Conservation (phyloP, 2,113 vertebrate genomes). For the Pomatorhinus ruficollis region DNA sequence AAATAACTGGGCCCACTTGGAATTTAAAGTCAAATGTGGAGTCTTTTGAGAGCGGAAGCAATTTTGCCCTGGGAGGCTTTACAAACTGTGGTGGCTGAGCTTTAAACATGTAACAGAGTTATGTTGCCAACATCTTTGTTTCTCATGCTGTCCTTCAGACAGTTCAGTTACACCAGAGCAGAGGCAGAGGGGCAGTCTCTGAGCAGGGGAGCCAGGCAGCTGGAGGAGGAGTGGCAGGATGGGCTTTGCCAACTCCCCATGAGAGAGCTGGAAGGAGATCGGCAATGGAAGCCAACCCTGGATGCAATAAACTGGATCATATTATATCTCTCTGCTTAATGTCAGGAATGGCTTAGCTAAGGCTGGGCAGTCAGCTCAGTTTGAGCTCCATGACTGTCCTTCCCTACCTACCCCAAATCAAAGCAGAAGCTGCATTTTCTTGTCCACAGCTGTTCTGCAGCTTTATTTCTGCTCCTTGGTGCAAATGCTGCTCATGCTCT, state of each 20-base stretch:
- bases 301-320: neutral
- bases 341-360: neutral
- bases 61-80: neutral
- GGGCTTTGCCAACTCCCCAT: neutral
- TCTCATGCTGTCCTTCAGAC: neutral
- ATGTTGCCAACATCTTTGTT: neutral
- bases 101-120: neutral
- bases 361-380: neutral
- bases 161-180: neutral
- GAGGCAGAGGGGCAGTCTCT: neutral
- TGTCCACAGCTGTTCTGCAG: neutral
- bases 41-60: neutral
- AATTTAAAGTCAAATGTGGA: neutral
- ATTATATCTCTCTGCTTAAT: neutral
- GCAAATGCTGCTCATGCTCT: accelerated
- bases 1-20: neutral
- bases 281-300: neutral
- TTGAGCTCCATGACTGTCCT: neutral
- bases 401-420: neutral
- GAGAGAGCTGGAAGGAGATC: neutral
- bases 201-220: accelerated
- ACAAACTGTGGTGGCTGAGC: neutral
- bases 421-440: neutral
- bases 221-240: neutral
- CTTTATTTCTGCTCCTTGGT: neutral